Conservation (phyloP, 92 coral and sea anemone genomes). For the Heliopora coerulea region DNA sequence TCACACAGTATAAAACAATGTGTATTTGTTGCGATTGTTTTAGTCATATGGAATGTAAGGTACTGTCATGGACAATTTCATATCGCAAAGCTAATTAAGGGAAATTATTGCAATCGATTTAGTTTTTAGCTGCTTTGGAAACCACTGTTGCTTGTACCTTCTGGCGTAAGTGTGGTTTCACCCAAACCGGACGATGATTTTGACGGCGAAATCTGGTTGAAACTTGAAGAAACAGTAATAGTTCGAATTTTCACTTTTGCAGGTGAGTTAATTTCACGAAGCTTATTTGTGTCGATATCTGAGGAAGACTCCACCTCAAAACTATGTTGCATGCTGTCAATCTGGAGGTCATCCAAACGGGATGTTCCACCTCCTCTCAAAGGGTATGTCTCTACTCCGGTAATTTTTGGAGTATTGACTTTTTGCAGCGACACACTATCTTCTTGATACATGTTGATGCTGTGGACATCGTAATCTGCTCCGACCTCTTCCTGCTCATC, state of each 20-base stretch:
- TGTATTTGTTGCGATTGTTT: too few species aligned
- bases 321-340: too few species aligned
- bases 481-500: conserved; percentile 63
- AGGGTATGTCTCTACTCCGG: too few species aligned
- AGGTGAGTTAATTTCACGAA: not conserved
- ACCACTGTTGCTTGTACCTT: not conserved
- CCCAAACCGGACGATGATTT: not conserved
- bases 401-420: not conserved
- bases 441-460: not conserved
- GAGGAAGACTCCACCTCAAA: not conserved
- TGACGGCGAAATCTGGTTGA: not conserved
- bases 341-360: too few species aligned
- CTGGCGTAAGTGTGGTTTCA: not conserved
- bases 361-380: too few species aligned
- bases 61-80: too few species aligned
- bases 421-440: not conserved
- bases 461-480: conserved; percentile 54
- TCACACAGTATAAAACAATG: too few species aligned
- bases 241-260: not conserved
- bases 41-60: too few species aligned
- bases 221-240: not conserved
- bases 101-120: too few species aligned
- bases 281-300: not conserved
- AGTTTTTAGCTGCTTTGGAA: too few species aligned
- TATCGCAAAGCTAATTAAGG: too few species aligned